Base-by-base conservation (phyloP, 2,888 invertebrate genomes). In the Colletes collaris region DNA sequence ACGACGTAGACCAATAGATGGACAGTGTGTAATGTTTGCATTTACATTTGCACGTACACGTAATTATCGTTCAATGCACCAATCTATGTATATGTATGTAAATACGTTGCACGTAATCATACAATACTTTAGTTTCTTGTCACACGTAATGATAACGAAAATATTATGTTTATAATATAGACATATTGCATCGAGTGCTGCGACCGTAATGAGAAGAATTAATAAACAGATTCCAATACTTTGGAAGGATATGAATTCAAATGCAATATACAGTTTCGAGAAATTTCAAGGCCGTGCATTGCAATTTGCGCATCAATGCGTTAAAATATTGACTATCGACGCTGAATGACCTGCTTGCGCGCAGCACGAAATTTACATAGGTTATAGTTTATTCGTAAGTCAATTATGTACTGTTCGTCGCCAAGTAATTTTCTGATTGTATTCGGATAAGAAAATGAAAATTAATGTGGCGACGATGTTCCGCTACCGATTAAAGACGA, bases 361-460 rank as follows among this genome's bases (percentile, higher is more conserved):
- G n/a, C 58, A 8, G n/a, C 19, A n/a, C 19, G 10, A 62, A 27
- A 77, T 79, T 79, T 77, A n/a, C 78, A 77, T 77, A 75, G 75
- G 40, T 66, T 64, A 67, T 35, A 75, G 58, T 66, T 71, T 71
- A 67, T 59, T 67, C 63, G 40, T 35, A n/a, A 67, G 35, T 71
- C 49, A 71, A 79, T 77, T 63, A 64, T 71, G 66, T 59, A 35
- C 44, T 16, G 64, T 44, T 27, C 49, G 13, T 10, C 49, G 46
- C 35, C 11, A 53, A 71, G 65, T 46, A 55, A 60, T 74, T 74
- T 60, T 55, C 53, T 65, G 64, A 78, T 78, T 65, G 75, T 60
- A 74, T 65, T 53, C 53, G 44, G 63, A 27, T 44, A 59, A 77
- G 52, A 37, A 52, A 59, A 77, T 79, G 27, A 35, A 53, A 53